Base-by-base conservation (phyloP, 1,140 invertebrate genomes). In the Colletes latitarsis region DNA sequence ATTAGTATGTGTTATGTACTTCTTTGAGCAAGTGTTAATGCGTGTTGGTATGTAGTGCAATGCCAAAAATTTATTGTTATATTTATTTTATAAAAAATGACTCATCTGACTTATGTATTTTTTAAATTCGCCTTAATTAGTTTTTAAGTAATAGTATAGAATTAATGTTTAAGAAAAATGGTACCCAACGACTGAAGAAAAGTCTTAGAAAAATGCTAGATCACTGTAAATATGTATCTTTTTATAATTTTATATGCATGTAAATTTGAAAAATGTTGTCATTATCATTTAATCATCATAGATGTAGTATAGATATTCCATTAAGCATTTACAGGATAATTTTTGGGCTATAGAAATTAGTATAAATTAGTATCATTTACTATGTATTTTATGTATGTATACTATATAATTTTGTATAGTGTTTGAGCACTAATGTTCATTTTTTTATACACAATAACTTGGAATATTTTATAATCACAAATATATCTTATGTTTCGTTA, bases 241-340 rank as follows among this genome's bases (percentile, higher is more conserved):
- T 66, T 77, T 78, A 0, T 69, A 69, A 77, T 77, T 77, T 77
- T 77, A 8, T 60, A 77, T 68, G 19, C 9, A n/a, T 39, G 39
- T 19, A 10, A 68, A 12, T 30, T 60, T n/a, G 4, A 5, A 49
- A 19, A n/a, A 15, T 39, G 6, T 70, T 57, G 6, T n/a, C 9
- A 46, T 66, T 66, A 21, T 8, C 52, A n/a, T 12, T n/a, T 39
- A 49, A 39, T 66, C 41, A 66, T 21, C 4, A 52, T 52, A 74
- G 17, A 39, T 39, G 19, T 39, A 74, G 10, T 14, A 74, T 12
- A 2, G n/a, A 41, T 53, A 43, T 67, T 10, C 2, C n/a, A 10
- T 43, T 46, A 46, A 57, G 19, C 15, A 57, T 19, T 53, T 67
- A 12, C 5, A 43, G 14, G 52, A 52, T 39, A 19, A 63, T 49